Base-by-base conservation (phyloP, 2,888 invertebrate genomes). In the Ceraclea dissimilis region DNA sequence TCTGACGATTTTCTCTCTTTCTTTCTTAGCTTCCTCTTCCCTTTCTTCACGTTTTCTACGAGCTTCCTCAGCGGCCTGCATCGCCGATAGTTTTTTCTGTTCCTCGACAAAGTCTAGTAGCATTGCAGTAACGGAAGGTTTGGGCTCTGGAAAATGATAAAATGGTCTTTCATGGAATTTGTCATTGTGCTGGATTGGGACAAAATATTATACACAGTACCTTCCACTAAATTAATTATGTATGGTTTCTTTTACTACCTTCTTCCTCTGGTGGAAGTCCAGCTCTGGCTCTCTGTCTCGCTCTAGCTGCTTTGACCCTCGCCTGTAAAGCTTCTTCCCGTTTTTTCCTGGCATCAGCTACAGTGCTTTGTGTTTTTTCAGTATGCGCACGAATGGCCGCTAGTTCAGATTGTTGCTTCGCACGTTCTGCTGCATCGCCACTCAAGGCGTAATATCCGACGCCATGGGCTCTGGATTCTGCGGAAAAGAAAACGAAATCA, bases 371-470 rank as follows among this genome's bases (percentile, higher is more conserved):
- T 54, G 84, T 82, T 16, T 74, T 71, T 57, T 85, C 70, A 0
- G 93, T 93, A 66, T 86, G 84, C 58, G 81, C 75, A 1, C 93
- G 79, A 22, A 86, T 71, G 62, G 84, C 83, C 51, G 82, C 77
- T 54, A 97, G 74, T 63, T 85, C 85, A 51, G 85, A 84, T 77
- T 93, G 90, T 71, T 97, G 93, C 64, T 84, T 81, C 1, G 79
- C 75, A 63, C 96, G 83, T 65, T 85, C 82, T 2, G 79, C 78
- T 64, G 93, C 92, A 65, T 95, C 90, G 47, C 87, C 88, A 13
- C 94, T 91, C 71, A 97, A 95, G 19, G 86, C 83, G 72, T 87
- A 96, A 73, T 92, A 97, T 4, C 91, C 92, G 17, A 93, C 93
- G 66, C 96, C 97, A 68, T 96, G 95, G 11, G 86, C 82, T 60